Base-by-base conservation (phyloP, 2,113 vertebrate genomes). In the Plectropomus leopardus region DNA sequence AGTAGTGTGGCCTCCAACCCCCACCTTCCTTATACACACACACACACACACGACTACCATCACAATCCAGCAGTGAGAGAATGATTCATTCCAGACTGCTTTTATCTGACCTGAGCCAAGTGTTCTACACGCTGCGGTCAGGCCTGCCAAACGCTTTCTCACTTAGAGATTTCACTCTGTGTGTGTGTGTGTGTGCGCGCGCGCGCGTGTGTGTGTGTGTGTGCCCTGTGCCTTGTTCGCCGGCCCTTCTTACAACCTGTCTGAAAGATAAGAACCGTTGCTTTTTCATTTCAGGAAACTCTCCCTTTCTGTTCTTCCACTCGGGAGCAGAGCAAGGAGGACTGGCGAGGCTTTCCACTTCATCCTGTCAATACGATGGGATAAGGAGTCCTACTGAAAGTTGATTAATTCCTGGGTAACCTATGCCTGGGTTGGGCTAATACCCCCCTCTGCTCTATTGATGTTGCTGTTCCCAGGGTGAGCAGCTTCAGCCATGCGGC, bases 331-430 rank as follows among this genome's bases (percentile, higher is more conserved):
- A 67, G 71, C 42, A n/a, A 77, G 60, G 72, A 71, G 80, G 79
- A 87, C 82, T 68, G 45, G 77, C 57, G 50, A 78, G 84, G 83
- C 86, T 90, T 86, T 65, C 59, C 47, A 90, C 91, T 91, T 87
- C 89, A 85, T 86, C 91, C 86, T 75, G 71, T 94, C 92, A 90
- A 91, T 89, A 84, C 69, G 28, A 50, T 10, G 57, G 87, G 90
- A 92, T 92, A 92, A 92, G 86, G 83, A 92, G 82, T 91, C 77
- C 7, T 30, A 82, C 86, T 81, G 91, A 89, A 89, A 91, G 86
- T 93, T 94, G 92, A 92, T 94, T 92, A 93, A 92, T 89, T 90
- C 89, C 76, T 53, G 76, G 48, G 84, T 90, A 90, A 92, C 91
- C 87, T 91, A 79, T 84, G 87, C 78, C 80, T 87, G 73, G 47